These are phyloP conservation scores for Cotesia typhae DNA, from an alignment of 1,140 invertebrate species.

Conservation along the genomic window DNA sequence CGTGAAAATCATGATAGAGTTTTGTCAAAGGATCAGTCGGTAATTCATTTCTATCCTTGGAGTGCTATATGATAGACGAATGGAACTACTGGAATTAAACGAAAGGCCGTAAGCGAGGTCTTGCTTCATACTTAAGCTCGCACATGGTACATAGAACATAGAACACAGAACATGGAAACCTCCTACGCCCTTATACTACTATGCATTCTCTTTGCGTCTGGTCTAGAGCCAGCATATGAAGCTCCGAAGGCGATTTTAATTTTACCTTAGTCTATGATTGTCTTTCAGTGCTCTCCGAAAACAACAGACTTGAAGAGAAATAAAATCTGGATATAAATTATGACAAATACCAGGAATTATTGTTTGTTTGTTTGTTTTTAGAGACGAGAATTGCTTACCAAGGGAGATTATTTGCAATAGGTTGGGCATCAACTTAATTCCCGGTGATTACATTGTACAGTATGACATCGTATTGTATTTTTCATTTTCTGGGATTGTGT, in stretches of 20 bases:
- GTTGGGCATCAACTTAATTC: no score
- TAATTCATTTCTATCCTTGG: neutral
- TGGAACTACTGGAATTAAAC: slow-evolving; percentile 59
- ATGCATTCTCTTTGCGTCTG: neutral
- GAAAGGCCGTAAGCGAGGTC: slow-evolving; percentile 53
- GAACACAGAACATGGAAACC: neutral
- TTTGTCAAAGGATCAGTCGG: no score
- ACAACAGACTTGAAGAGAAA: slow-evolving; percentile 47
- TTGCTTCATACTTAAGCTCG: slow-evolving; percentile 8
- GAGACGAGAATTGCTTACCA: no score
- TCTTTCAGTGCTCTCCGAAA: slow-evolving; percentile 51
- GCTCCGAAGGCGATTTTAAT: slow-evolving; percentile 66
- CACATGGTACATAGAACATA: neutral
- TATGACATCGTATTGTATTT: no score
- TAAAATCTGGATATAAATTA: slow-evolving; percentile 28
- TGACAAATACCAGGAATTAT: neutral
- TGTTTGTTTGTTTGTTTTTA: no score
- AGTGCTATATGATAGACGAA: neutral
- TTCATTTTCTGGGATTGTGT: no score
- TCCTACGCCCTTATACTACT: neutral
- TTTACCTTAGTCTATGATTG: slow-evolving; percentile 65
- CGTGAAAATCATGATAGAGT: no score
- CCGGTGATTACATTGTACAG: no score
- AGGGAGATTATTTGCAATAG: no score
- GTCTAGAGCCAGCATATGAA: slow-evolving; percentile 51